Percentiles rank a stretch among this genome's conserved stretches.
Evolutionary conservation across 2,888 invertebrate genomes (phyloP).

Genomic region (Mythimna impura): DNA sequence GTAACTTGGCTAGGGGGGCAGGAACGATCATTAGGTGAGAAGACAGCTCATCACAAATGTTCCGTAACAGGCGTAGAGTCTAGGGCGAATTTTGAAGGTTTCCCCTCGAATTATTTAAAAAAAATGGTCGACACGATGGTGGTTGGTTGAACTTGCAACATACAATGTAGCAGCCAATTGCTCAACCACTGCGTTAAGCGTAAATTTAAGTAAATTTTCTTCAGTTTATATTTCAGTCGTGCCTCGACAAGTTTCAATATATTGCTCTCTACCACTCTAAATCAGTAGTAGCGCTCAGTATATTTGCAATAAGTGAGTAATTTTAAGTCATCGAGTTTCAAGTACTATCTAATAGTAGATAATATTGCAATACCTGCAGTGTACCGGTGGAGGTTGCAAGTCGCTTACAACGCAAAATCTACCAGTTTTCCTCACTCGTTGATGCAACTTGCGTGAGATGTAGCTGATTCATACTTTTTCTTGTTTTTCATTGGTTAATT

Average conservation of each 20-base stretch:
- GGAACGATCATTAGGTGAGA: no score
- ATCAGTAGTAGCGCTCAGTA: neutral
- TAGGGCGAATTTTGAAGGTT: no score
- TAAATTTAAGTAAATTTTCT: neutral
- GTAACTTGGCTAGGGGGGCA: no score
- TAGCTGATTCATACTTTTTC: conserved; percentile 46
- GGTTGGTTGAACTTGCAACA: no score
- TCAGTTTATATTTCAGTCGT: neutral
- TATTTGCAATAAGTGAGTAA: conserved; percentile 32
- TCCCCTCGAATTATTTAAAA: no score
- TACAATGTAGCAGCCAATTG: no score
- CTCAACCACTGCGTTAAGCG: no score
- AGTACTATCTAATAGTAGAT: conserved; percentile 20
- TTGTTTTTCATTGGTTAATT: conserved; percentile 33
- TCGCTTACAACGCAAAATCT: conserved; percentile 41
- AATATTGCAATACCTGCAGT: conserved; percentile 38
- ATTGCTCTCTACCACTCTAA: neutral
- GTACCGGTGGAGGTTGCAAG: conserved; percentile 20
- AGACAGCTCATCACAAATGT: no score
- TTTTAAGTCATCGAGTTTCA: conserved; percentile 24
- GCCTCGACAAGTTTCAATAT: neutral
- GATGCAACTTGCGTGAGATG: conserved; percentile 50
- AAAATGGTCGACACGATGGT: no score
- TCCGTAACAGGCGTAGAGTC: no score
- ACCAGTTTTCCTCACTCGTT: conserved; percentile 40